Evolutionary conservation across 1,140 invertebrate species (phyloP), one percentile per base, ranked within the genome.

Genomic region (Macrocentrus cingulum): DNA sequence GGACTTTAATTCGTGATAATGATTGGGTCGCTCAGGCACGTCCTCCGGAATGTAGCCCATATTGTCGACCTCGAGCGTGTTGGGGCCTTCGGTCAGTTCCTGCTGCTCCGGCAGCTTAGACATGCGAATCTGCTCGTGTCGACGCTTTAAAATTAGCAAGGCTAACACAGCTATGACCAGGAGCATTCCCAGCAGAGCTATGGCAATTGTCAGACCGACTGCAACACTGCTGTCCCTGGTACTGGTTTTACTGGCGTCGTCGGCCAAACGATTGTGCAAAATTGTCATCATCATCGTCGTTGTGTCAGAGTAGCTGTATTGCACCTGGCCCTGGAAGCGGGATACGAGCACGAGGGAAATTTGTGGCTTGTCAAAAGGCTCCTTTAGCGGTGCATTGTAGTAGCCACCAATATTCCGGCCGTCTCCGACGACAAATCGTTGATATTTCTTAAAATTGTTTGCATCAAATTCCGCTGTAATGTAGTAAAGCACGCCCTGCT

Each of bases 361-460:
- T 60, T 88, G 85, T 3, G 74, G 72, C 11, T 63, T 60, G 5
- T 57, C 64, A 19, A 71, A 77, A 13, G 84, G 79, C 34, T 83
- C 69, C 37, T 87, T 78, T 16, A 95, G 72, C 1, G 90, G 91
- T 8, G 86, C 87, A 80, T 96, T 96, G 53, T 85, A 87, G 71
- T 86, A 95, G 0, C 85, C 84, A 59, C 89, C 88, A 69, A 92
- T 91, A 4, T 78, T 84, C 49, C 79, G 81, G 16, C 85, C 84
- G 79, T 94, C 87, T 9, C 93, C 92, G 41, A 96, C 84, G 3
- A 83, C 80, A 80, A 95, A 95, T n/a, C n/a, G n/a, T n/a, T n/a
- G n/a, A n/a, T n/a, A n/a, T 79, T 67, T 57, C 80, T 81, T 57
- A 80, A 85, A 72, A 76, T 69, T 80, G 60, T 84, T 72, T 11